Evolutionary conservation across 2,888 invertebrate species (phyloP).

Genomic region (Dasypogon diadema): DNA sequence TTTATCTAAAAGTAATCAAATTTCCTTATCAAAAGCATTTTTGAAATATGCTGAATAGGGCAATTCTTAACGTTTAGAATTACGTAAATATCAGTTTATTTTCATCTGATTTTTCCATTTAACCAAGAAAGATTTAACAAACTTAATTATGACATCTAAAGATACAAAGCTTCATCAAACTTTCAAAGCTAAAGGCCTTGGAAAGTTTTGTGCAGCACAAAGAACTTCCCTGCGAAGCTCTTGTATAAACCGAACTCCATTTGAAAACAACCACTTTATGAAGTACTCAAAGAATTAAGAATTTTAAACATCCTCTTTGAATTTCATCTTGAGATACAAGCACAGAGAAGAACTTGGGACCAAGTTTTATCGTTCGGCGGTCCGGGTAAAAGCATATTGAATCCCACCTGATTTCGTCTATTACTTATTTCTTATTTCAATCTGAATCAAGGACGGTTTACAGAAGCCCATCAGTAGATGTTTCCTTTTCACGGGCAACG

Average conservation of each 20-base stretch:
- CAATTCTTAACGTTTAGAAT: too few species aligned
- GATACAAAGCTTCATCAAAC: slow-evolving; percentile 12
- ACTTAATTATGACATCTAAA: slow-evolving; percentile 20
- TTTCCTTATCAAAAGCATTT: too few species aligned
- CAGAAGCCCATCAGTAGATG: not conserved
- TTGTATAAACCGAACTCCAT: not conserved
- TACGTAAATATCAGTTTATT: too few species aligned
- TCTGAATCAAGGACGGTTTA: slow-evolving; percentile 10
- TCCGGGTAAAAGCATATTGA: not conserved
- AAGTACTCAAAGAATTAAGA: not conserved
- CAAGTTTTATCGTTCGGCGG: not conserved
- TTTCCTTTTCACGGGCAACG: not conserved
- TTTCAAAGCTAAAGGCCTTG: too few species aligned
- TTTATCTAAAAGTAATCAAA: too few species aligned
- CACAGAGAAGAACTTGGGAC: not conserved
- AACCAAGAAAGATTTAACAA: not conserved
- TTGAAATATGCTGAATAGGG: too few species aligned
- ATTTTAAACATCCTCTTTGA: slow-evolving; percentile 1
- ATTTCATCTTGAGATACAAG: not conserved
- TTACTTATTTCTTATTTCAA: not conserved
- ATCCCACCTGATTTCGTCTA: not conserved
- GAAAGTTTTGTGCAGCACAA: not conserved
- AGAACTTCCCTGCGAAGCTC: not conserved
- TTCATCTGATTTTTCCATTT: too few species aligned
- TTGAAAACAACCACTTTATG: slow-evolving; percentile 21